phyloP scores from a whole-genome alignment of 2,113 vertebrate genomes.

The Ancistrus triradiatus region DNA sequence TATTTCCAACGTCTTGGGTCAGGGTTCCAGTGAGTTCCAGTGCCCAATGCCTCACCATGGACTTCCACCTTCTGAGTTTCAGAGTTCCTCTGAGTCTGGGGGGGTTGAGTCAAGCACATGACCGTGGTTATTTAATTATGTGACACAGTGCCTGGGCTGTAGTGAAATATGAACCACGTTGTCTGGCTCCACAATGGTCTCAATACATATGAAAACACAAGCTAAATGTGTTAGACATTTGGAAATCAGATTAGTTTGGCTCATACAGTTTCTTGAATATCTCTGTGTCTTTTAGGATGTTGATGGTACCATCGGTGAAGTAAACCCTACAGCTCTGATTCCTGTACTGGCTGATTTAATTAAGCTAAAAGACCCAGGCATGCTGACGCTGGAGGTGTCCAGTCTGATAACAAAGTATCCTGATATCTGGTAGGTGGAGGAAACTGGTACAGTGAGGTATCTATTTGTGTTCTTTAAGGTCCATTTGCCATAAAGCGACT shows the following conservation, averaged over 20 bases:
- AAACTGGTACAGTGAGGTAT: too few relatives aligned
- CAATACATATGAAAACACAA: too few relatives aligned
- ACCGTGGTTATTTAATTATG: slow-evolving; percentile 3
- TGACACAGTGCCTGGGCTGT: too few relatives aligned
- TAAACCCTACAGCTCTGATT: slow-evolving; percentile 68
- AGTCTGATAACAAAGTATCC: slow-evolving; percentile 82
- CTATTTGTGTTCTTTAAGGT: too few relatives aligned
- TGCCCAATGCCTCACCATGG: too few relatives aligned
- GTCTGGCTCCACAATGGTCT: background rate
- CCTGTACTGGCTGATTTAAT: slow-evolving; percentile 81
- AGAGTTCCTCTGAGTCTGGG: background rate
- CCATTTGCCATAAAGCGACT: too few relatives aligned
- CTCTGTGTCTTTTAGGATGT: slow-evolving; percentile 54
- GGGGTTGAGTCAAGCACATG: too few relatives aligned
- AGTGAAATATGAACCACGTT: background rate
- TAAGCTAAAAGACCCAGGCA: slow-evolving; percentile 74
- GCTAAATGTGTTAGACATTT: background rate
- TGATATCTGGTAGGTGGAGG: slow-evolving; percentile 81
- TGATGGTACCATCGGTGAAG: slow-evolving; percentile 53
- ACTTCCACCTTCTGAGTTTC: too few relatives aligned
- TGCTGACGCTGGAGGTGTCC: slow-evolving; percentile 86
- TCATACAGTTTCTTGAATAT: background rate
- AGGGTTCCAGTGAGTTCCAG: too few relatives aligned
- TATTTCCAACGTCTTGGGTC: too few relatives aligned
- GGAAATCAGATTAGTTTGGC: too few relatives aligned